Evolutionary conservation across 2,113 vertebrate species (phyloP), one percentile per base, ranked within the genome.

Genomic region (Aplodontia rufa): DNA sequence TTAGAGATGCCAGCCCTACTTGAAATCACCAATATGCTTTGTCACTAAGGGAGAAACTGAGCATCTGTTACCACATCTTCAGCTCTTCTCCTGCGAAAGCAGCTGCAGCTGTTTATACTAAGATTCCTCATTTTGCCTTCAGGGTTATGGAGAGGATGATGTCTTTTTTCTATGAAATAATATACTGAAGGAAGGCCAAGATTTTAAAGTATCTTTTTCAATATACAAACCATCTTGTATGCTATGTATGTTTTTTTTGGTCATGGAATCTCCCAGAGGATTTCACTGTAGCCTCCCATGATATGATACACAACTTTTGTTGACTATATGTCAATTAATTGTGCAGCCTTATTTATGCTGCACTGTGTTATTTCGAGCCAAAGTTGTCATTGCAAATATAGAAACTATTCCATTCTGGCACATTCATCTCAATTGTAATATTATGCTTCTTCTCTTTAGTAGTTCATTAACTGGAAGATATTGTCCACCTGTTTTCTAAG

Each of bases 1-100:
- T 93, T 51, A 0, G 22, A 75, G 74, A 91, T 87, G 81, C 93
- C 93, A 96, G 86, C 74, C 80, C 68, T 80, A 62, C 71, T 95
- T 76, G 68, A 96, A 93, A 93, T 95, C 82, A 74, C 64, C 82
- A 90, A 82, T 96, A 74, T 72, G 90, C 83, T 96, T 84, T 97
- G 90, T 86, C 90, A 91, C 93, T 35, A 1, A 96, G 76, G 82
- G 86, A 94, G 64, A 96, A 40, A 42, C 55, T 1, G 9, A 94
- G 47, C 92, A 93, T 96, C 97, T 97, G 96, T 60, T 86, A 53
- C 42, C 68, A 81, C 30, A 28, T 32, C 72, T 76, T 60, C 90
- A 84, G 58, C 81, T 49, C 83, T 32, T 49, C 53, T 88, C 68
- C 58, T 60, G 55, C 83, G 88, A 90, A 49, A 84, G 19, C 90